Evolutionary conservation across 2,888 invertebrate species (phyloP).

Genomic region (Rhagonycha lutea): DNA sequence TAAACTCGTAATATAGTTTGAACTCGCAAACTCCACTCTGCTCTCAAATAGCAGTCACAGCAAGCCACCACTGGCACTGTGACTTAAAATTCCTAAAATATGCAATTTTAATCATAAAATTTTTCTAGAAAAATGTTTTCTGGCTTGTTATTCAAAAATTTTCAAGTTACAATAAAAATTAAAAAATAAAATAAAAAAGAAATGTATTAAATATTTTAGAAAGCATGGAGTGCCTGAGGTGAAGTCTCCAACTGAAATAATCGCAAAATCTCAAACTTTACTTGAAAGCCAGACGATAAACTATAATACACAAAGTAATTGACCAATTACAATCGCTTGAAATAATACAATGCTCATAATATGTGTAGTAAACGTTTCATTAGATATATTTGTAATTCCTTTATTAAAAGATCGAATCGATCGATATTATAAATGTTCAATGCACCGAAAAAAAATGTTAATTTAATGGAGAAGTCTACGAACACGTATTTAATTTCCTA

Average conservation of each 20-base stretch:
- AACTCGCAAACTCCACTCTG: too few species aligned
- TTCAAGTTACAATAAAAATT: background rate
- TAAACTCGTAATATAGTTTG: too few species aligned
- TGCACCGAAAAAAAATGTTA: background rate
- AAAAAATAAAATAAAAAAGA: background rate
- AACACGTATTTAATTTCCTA: background rate
- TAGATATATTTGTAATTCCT: conserved; percentile 5
- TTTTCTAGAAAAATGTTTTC: too few species aligned
- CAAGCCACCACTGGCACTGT: too few species aligned
- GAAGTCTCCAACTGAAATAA: background rate
- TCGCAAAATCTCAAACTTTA: background rate
- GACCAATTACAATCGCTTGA: conserved; percentile 14
- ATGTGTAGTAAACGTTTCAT: conserved; percentile 4
- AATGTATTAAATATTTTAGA: background rate
- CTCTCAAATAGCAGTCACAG: too few species aligned
- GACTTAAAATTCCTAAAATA: too few species aligned
- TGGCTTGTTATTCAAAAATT: too few species aligned
- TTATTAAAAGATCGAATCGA: background rate
- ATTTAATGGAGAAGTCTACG: background rate
- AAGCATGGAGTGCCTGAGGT: background rate
- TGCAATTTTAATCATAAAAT: too few species aligned
- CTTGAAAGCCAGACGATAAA: background rate
- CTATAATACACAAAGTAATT: conserved; percentile 19
- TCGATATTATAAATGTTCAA: background rate
- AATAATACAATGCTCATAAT: conserved; percentile 11